Evolutionary conservation across 2,888 invertebrate genomes (phyloP), one percentile per base, ranked within the genome.

Genomic region (Scaptomyza parva): DNA sequence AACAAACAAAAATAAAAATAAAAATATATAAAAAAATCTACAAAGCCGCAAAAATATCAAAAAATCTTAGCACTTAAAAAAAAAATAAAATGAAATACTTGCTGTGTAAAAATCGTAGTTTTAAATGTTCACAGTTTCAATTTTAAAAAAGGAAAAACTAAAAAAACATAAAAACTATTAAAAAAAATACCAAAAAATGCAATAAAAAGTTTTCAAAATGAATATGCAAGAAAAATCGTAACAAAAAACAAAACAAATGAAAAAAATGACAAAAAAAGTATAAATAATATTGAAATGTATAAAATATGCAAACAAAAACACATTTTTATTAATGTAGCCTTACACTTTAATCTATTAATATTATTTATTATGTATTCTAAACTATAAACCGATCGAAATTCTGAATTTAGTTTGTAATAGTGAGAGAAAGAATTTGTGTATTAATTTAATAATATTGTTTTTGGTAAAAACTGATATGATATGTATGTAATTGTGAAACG

Each of bases 81-180:
- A 70, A 59, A 68, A 70, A 62, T 35, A 62, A 47, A 69, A 69
- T 67, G 43, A 66, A 64, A n/a, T n/a, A n/a, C n/a, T n/a, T 71
- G 71, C 47, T 74, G 70, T 87, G 76, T 78, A 86, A 85, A 88
- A 88, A 76, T 75, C 64, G 64, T 87, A 87, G 88, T 62, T 78
- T 88, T 86, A 76, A 88, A 78, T 75, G 88, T 87, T 87, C 75
- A 77, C 65, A 73, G 86, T 83, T 83, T 83, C 71, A 87, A 85
- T 69, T 79, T 71, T 69, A 76, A 57, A 55, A 71, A 52, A 39
- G 30, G 48, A 73, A 71, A 67, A 28, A 35, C 48, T 48, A 30
- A 52, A 44, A 40, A 48, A 48, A 52, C n/a, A n/a, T n/a, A 62
- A 11, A 60, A 71, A 62, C n/a, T n/a, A n/a, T n/a, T n/a, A 52